Base-by-base conservation (phyloP, 2,888 invertebrate species). In the Callinectes sapidus region DNA sequence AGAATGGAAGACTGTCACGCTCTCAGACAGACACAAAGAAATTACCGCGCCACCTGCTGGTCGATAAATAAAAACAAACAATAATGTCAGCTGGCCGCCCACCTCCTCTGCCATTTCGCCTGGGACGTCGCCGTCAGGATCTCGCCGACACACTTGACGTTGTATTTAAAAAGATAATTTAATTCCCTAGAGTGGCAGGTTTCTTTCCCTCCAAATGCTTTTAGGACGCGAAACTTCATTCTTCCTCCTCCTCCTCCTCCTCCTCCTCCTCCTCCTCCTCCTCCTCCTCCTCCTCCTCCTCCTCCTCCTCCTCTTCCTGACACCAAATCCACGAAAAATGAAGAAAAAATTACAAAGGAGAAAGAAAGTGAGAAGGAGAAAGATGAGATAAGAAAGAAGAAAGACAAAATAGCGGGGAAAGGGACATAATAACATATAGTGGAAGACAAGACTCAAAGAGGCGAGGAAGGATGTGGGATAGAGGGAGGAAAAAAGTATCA, bases 81-180 rank as follows among this genome's bases (percentile, higher is more conserved):
- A 28, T 18, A 71, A 28, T 23, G 10, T 71, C 28, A n/a, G 28
- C 71, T 5, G 28, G 71, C 71, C 23, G 71, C n/a, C 28, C 71
- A 71, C 81, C 81, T 35, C 14, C 81, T 81, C 81, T n/a, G 16
- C 81, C 35, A 35, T 35, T 81, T 35, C 81, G n/a, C 61, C 61
- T 2, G 61, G 61, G 61, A 61, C 61, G 61, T 23, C 61, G 35
- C 35, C 81, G 81, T 81, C 35, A 35, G 35, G 81, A 35, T 35
- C 13, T 32, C 35, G 35, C 3, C 13, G 35, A 81, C 81, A 81
- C 81, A 35, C 81, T 81, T 81, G 35, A 81, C 81, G 35, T 16
- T 35, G 81, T 81, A 81, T 81, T 81, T 81, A 81, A 81, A 81
- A 81, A 81, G 81, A 81, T 81, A 81, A 81, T 81, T 81, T 81